A percentile compares a stretch with the other conserved stretches of the same genome.
Evolutionary conservation across 2,797 vertebrate species (phyloP).

Genomic region (Numenius phaeopus): DNA sequence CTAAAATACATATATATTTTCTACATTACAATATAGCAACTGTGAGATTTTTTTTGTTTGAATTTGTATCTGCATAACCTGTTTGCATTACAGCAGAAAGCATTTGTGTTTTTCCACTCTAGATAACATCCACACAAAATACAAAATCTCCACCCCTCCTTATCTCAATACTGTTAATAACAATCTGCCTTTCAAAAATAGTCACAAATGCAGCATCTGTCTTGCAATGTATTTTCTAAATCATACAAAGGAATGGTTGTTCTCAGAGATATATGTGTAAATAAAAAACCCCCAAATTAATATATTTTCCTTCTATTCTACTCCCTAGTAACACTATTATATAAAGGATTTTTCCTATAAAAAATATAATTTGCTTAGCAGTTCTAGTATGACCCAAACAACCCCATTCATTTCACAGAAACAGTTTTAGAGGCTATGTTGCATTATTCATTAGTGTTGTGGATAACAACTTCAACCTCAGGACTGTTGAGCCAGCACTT

Average conservation of each 20-base stretch:
- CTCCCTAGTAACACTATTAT: not conserved
- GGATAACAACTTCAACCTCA: slow-evolving; percentile 55
- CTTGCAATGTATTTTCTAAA: slow-evolving; percentile 2
- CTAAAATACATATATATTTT: not conserved
- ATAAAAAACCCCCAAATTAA: slow-evolving; percentile 2
- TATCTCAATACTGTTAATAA: slow-evolving; percentile 25
- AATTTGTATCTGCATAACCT: not conserved
- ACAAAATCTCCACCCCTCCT: not conserved
- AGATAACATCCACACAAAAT: not conserved
- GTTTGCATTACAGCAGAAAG: not conserved
- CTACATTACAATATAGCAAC: not conserved
- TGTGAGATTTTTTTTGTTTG: not conserved
- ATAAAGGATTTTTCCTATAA: slow-evolving; percentile 50
- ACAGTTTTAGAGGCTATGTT: slow-evolving; percentile 55
- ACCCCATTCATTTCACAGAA: slow-evolving; percentile 71
- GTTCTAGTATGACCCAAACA: slow-evolving; percentile 70
- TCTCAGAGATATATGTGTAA: not conserved
- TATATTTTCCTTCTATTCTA: slow-evolving; percentile 50
- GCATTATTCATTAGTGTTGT: slow-evolving; percentile 70
- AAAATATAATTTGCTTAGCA: slow-evolving; percentile 64
- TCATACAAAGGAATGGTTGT: not conserved
- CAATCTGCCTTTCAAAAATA: slow-evolving; percentile 45
- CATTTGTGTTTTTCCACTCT: not conserved
- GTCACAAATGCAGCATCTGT: not conserved
- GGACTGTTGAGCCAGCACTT: slow-evolving; percentile 56